Evolutionary conservation across 2,888 invertebrate genomes (phyloP).

Genomic region (Atherix ibis): DNA sequence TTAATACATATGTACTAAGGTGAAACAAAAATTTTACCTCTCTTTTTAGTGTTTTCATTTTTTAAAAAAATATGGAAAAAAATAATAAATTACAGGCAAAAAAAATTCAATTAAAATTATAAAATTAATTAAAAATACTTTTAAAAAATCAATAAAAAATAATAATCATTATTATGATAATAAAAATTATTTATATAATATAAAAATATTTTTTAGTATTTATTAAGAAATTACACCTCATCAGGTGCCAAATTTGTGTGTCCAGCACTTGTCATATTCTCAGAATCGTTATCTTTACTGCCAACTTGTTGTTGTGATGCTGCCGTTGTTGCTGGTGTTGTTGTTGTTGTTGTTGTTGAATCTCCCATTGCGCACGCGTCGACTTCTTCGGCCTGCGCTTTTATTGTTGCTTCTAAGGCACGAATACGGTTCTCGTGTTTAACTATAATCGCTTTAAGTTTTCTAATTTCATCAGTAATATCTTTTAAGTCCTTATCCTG

Average conservation of each 20-base stretch:
- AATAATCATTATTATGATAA: conserved; percentile 2
- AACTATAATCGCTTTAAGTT: conserved; percentile 84
- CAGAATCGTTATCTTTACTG: conserved; percentile 16
- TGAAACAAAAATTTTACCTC: too few relatives aligned
- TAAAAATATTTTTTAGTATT: too few relatives aligned
- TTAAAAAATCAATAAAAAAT: conserved; percentile 5
- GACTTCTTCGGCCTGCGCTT: conserved; percentile 22
- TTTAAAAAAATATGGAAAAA: too few relatives aligned
- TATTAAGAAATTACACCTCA: conserved; percentile 27
- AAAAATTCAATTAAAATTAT: too few relatives aligned
- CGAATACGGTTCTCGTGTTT: conserved; percentile 66
- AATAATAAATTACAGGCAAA: too few relatives aligned
- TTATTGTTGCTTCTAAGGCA: conserved; percentile 28
- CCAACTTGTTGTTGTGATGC: conserved; percentile 11
- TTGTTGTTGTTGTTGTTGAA: too few relatives aligned
- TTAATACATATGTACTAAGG: too few relatives aligned
- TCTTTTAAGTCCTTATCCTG: conserved; percentile 53
- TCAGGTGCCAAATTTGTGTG: conserved; percentile 20
- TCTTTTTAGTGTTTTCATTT: too few relatives aligned
- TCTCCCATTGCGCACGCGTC: too few relatives aligned
- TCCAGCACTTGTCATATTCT: conserved; percentile 14
- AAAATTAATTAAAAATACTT: too few relatives aligned
- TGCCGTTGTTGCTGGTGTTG: too few relatives aligned
- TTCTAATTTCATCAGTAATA: conserved; percentile 76
- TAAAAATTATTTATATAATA: too few relatives aligned